Base-by-base conservation (phyloP, 2,888 invertebrate species). In the Ophonus ardosiacus region DNA sequence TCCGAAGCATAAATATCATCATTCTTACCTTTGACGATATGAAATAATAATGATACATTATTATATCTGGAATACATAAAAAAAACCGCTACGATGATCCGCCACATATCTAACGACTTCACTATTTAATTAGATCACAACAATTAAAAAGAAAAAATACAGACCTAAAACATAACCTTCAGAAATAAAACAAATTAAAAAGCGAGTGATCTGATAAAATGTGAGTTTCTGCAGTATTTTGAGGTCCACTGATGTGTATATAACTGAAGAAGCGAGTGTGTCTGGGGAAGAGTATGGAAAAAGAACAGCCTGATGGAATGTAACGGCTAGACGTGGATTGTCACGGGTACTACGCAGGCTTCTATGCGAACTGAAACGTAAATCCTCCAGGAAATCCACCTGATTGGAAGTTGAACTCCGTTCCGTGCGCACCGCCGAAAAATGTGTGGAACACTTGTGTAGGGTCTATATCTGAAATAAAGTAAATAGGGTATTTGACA, bases 381-480 rank as follows among this genome's bases (percentile, higher is more conserved):
- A 94, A 96, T 65, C 94, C 93, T 6, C 93, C 94, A 0, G 94
- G 94, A 90, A 93, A 94, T 24, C 92, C 92, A 43, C 90, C 90
- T 7, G 92, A 91, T 57, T 92, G 92, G 90, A 93, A 93, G 87
- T 93, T 93, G 88, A 93, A 93, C 86, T 92, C 92, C 18, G 90
- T 88, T 83, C 92, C 92, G 31, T 92, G 92, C 18, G 92, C 92
- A 65, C 93, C 92, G 89, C 94, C 94, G 93, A 96, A 97, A 94
- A 97, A 97, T 2, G 95, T 93, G 89, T 96, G 96, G 94, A 97
- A 97, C 90, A 97, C 95, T 90, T 95, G 95, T 90, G 95, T 95
- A 7, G 97, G 96, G 92, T 97, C 97, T 88, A 97, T 94, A 90
- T 96, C 95, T 92, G 93, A n/a, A 76, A 78, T 10, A 68, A 38